Base-by-base conservation (phyloP, 2,113 vertebrate species). In the Tragelaphus scriptus region DNA sequence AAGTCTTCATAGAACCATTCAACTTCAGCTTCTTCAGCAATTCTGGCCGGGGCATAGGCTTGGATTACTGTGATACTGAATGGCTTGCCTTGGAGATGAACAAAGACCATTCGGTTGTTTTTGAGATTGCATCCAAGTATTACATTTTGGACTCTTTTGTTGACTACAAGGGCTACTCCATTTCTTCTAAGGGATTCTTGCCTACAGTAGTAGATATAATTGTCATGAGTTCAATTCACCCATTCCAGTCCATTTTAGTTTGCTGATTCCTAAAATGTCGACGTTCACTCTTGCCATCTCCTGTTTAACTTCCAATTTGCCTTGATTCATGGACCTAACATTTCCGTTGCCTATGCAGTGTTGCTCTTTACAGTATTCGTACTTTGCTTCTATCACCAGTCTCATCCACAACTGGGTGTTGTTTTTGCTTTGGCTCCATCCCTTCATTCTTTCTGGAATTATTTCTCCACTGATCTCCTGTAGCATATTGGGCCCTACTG, bases 261-360 rank as follows among this genome's bases (percentile, higher is more conserved):
- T 0, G 0, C 68, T 40, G 21, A 71, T 71, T 71, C 68, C n/a
- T 40, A 23, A 40, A 40, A 40, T 23, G n/a, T 71, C 0, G 0
- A 23, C 5, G 0, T 71, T 40, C 19, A 71, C n/a, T 40, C 68
- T 71, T 71, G n/a, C n/a, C 68, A 12, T 71, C 19, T 68, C 32
- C 65, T 71, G 19, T 71, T 40, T 71, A 19, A 71, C n/a, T 40
- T 71, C n/a, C 68, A 71, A 1, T 71, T 40, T 71, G 68, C n/a
- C n/a, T 71, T 71, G n/a, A 40, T 71, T 71, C 68, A 13, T 23
- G 19, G 19, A 71, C 68, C 68, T 71, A 23, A 40, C n/a, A 23
- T 71, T 71, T 9, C 68, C 5, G 0, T 11, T 71, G 40, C 19
- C 10, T 71, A 40, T 40, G 19, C 68, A 40, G 10, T 71, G 9